Evolutionary conservation across 2,113 vertebrate genomes (phyloP).

Genomic region (Chionis minor): DNA sequence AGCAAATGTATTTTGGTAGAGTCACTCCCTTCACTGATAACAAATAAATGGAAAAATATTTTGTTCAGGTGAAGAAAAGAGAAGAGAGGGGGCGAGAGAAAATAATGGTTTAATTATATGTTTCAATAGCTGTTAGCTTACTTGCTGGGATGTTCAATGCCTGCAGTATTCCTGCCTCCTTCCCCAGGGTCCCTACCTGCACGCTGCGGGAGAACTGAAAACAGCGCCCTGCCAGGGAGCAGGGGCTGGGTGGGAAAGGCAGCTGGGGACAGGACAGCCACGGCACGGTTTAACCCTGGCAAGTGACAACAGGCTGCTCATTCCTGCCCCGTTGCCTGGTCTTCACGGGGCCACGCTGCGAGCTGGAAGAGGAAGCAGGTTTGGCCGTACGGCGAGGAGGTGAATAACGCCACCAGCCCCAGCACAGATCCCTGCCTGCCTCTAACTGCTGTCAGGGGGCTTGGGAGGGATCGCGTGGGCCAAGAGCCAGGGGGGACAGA

Average conservation of each 20-base stretch:
- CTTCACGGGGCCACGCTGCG: neutral
- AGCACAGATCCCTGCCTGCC: neutral
- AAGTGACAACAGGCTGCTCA: neutral
- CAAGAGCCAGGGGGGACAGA: neutral
- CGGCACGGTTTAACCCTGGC: rapidly evolving
- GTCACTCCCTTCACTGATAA: conserved; percentile 26
- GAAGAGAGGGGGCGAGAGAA: neutral
- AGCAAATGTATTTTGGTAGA: neutral
- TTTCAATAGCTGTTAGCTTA: neutral
- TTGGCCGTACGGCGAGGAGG: neutral
- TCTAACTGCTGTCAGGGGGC: neutral
- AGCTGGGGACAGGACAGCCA: neutral
- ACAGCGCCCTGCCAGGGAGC: neutral
- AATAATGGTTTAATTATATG: neutral
- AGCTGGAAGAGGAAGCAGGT: neutral
- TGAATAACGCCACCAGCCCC: neutral
- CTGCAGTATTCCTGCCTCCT: neutral
- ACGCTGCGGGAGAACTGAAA: rapidly evolving
- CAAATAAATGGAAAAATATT: neutral
- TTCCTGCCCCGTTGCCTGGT: neutral
- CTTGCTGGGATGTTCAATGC: neutral
- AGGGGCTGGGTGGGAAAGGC: neutral
- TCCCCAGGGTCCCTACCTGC: neutral
- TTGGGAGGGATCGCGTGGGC: neutral
- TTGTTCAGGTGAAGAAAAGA: neutral